Conservation (phyloP, 2,888 invertebrate genomes). For the Stenurella melanura region DNA sequence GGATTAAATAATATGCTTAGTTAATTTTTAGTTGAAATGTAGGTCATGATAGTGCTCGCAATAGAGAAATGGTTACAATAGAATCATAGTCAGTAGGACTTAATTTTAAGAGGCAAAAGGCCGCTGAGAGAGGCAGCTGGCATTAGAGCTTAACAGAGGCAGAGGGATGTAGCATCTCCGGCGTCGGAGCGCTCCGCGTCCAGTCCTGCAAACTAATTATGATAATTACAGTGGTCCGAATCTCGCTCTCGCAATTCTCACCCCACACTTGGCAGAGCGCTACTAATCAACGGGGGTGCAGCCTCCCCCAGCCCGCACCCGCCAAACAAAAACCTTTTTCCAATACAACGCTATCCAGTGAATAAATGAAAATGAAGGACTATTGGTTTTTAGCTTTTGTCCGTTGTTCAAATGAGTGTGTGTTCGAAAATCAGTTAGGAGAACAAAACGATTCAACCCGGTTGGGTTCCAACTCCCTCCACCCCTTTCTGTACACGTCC, state of each 20-base stretch:
- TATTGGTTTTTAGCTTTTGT: conserved; percentile 75
- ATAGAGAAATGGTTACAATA: conserved; percentile 32
- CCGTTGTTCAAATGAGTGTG: conserved; percentile 71
- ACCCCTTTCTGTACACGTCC: conserved; percentile 67
- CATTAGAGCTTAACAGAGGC: conserved; percentile 33
- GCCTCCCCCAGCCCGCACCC: conserved; percentile 52
- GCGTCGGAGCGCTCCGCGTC: conserved; percentile 55
- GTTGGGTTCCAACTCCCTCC: conserved; percentile 45
- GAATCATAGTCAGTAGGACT: conserved; percentile 16
- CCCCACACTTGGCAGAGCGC: conserved; percentile 63
- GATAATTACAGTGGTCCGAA: conserved; percentile 68
- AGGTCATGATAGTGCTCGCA: background rate
- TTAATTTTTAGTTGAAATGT: conserved; percentile 6
- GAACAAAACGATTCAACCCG: conserved; percentile 71
- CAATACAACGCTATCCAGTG: conserved; percentile 73
- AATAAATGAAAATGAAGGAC: conserved; percentile 75
- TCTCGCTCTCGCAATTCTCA: conserved; percentile 57
- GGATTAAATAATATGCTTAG: too few relatives aligned
- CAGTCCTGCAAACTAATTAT: conserved; percentile 69
- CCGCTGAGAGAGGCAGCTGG: conserved; percentile 23
- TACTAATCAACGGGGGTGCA: conserved; percentile 66
- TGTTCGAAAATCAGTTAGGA: conserved; percentile 73
- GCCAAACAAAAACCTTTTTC: conserved; percentile 73
- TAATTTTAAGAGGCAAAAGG: conserved; percentile 31
- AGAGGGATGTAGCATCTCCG: conserved; percentile 39